These are phyloP conservation scores for Oncopeltus fasciatus DNA, from an alignment of 1,140 invertebrate genomes.

Conservation along the genomic window DNA sequence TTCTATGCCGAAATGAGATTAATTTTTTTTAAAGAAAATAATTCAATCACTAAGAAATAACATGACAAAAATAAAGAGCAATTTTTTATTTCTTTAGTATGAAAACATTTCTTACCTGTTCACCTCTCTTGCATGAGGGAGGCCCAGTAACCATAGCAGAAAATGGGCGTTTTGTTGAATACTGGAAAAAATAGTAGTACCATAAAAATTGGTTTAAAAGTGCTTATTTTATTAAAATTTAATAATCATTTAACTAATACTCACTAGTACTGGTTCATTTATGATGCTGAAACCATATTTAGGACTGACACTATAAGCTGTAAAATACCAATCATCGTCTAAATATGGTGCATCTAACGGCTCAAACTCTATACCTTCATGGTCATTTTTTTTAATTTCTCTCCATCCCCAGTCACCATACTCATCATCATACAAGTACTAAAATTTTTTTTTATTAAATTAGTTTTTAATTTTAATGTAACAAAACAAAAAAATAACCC, in stretches of 20 bases:
- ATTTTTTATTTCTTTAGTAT: too few relatives aligned
- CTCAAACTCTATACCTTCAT: conserved; percentile 32
- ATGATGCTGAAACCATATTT: conserved; percentile 32
- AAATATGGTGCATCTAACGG: conserved; percentile 29
- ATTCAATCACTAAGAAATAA: too few relatives aligned
- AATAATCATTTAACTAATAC: conserved; percentile 6
- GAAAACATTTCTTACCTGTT: conserved; percentile 38
- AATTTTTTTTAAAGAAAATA: too few relatives aligned
- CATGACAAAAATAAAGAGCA: too few relatives aligned
- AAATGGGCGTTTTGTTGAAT: conserved; percentile 37
- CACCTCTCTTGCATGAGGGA: conserved; percentile 35
- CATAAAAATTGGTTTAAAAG: too few relatives aligned
- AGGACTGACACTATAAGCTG: conserved; percentile 33
- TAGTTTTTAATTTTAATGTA: neutral
- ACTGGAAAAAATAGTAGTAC: conserved; percentile 28
- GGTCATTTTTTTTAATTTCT: conserved; percentile 31
- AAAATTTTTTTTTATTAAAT: conserved; percentile 5
- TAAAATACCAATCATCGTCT: conserved; percentile 33
- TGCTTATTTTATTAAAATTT: too few relatives aligned
- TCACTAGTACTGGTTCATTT: conserved; percentile 28
- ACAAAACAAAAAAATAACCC: neutral
- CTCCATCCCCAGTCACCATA: conserved; percentile 35
- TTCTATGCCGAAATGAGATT: too few relatives aligned
- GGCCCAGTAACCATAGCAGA: conserved; percentile 41
- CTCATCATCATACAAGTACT: conserved; percentile 33